Evolutionary conservation across 2,888 invertebrate species (phyloP), one percentile per base, ranked within the genome.

Genomic region (Ectemnius cavifrons): DNA sequence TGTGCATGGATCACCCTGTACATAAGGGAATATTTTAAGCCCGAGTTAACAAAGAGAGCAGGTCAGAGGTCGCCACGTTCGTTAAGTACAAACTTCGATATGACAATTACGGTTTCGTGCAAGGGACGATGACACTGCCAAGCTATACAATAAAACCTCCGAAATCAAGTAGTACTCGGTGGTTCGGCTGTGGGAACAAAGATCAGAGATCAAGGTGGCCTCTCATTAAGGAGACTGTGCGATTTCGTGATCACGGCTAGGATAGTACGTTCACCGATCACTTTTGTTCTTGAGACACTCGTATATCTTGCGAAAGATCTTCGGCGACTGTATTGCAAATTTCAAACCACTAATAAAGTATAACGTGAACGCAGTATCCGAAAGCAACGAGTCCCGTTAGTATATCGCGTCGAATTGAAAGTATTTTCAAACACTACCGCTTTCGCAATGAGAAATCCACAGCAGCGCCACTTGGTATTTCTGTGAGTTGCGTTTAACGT

Each of bases 61-160:
- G 67, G 67, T 57, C 67, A 62, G 20, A 62, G 67, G 67, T 67
- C 67, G 62, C 67, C 61, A 67, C 57, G 67, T 67, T 67, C 67
- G 62, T 67, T 67, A 67, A 60, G 52, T 62, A 67, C 57, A 45
- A 62, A 45, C 67, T 47, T 45, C 52, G 62, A 23, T 67, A 67
- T 62, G 62, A 67, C 62, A 67, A 61, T 62, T 52, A 62, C 67
- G 60, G 67, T 62, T 52, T 47, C 52, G 46, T 3, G 47, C 28
- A 23, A 56, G 49, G 61, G 57, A 64, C 64, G 64, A 64, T 64
- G 64, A 64, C 64, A 64, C 45, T 23, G 27, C 63, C 63, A 18
- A 8, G 23, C 16, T 28, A 14, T 11, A 27, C 49, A 14, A 14
- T 62, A 63, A 27, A 61, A 61, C 20, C 46, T 18, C 46, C 61